Evolutionary conservation across 2,888 invertebrate genomes (phyloP), one percentile per base, ranked within the genome.

Genomic region (Hedya salicella): DNA sequence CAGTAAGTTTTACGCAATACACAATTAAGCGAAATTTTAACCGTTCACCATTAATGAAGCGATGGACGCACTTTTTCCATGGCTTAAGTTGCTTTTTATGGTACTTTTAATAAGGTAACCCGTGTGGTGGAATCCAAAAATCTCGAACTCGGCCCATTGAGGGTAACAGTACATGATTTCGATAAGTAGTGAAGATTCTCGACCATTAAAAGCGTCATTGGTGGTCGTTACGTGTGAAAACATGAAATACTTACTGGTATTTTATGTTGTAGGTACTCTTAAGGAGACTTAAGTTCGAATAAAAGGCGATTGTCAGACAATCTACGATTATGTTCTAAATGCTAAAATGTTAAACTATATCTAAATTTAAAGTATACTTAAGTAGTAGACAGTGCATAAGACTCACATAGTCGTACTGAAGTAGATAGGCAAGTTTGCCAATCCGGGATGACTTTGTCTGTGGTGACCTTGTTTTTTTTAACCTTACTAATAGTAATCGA

Each of bases 1-100:
- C 54, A 54, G 61, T 49, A 16, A 46, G 40, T 1, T 32, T 49
- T 66, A 49, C 48, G 52, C 19, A 50, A 46, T 61, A 61, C 48
- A 61, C 48, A 65, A 48, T 66, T 53, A 65, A 40, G 40, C 42
- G 46, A n/a, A 21, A 46, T 39, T 64, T 36, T 19, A 16, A 21
- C 8, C 19, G 36, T 17, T 60, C 42, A 30, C 6, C 30, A 60
- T 53, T 53, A 60, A 60, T 66, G 40, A 66, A 60, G 65, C 48
- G 61, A 61, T 61, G 61, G 49, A 48, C 6, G 25, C 16, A 61
- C 5, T 21, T 54, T 60, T 54, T 49, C 25, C 32, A n/a, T 17
- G 19, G 17, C 21, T 39, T 32, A 19, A 60, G 6, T 13, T 16
- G 32, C 54, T 61, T 32, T 59, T 54, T 66, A 66, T 61, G 49